A percentile compares a stretch with the other conserved stretches of the same genome.
phyloP scores from a whole-genome alignment of 1,140 invertebrate species.

The Bombus impatiens region DNA sequence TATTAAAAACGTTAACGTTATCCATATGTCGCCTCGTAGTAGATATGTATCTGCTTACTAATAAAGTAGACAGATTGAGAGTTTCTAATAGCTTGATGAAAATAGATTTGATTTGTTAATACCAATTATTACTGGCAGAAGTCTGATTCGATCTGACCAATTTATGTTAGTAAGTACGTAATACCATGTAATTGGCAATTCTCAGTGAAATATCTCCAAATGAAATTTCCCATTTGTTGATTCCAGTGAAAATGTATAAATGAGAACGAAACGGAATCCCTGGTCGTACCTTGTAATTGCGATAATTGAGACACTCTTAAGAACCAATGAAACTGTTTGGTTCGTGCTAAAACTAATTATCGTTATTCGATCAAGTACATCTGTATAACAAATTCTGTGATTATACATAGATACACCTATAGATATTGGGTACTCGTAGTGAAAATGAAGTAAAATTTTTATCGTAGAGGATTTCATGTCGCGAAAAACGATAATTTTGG shows the following conservation, averaged over 20 bases:
- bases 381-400: background rate
- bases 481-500: background rate
- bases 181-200: background rate
- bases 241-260: background rate
- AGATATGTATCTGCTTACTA: no score
- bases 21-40: no score
- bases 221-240: background rate
- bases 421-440: background rate
- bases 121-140: background rate
- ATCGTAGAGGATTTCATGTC: background rate
- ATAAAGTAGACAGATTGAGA: no score
- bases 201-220: background rate
- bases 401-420: background rate
- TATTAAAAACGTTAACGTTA: no score
- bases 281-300: background rate
- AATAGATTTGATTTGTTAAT: background rate
- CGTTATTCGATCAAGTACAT: background rate
- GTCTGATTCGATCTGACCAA: background rate
- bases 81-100: background rate
- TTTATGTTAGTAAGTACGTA: background rate
- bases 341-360: background rate
- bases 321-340: background rate
- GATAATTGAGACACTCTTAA: background rate
- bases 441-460: background rate
- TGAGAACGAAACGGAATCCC: background rate